Conservation (phyloP, 2,797 vertebrate genomes). For the Perodicticus potto region DNA sequence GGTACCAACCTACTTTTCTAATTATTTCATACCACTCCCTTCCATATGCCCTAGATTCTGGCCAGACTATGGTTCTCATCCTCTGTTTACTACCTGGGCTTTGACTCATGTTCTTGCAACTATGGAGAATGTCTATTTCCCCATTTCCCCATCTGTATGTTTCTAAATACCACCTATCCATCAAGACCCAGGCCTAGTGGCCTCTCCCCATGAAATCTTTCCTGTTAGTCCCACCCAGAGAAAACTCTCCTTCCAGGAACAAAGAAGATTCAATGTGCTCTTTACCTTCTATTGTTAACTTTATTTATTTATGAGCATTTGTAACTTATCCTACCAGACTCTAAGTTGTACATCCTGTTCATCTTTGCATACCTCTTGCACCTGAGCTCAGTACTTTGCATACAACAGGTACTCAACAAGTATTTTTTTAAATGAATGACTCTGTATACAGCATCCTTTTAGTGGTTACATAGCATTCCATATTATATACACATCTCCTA, state of each 20-base stretch:
- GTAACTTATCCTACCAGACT: neutral
- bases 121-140: neutral
- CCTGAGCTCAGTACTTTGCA: neutral
- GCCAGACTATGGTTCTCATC: neutral
- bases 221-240: neutral
- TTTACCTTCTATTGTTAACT: neutral
- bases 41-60: neutral
- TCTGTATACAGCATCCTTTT: neutral
- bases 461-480: neutral
- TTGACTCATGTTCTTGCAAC: neutral
- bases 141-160: neutral
- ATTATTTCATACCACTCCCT: neutral
- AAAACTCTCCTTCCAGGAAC: neutral
- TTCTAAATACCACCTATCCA: neutral
- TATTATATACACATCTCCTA: neutral
- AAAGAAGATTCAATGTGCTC: neutral
- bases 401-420: neutral
- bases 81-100: neutral
- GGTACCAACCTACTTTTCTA: neutral
- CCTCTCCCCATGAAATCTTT: neutral
- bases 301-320: neutral
- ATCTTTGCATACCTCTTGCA: neutral
- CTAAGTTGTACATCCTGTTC: neutral
- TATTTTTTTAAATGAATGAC: neutral
- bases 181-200: neutral